A percentile compares a stretch with the other conserved stretches of the same genome.
phyloP scores from a whole-genome alignment of 2,113 vertebrate species.

The Carollia perspicillata region DNA sequence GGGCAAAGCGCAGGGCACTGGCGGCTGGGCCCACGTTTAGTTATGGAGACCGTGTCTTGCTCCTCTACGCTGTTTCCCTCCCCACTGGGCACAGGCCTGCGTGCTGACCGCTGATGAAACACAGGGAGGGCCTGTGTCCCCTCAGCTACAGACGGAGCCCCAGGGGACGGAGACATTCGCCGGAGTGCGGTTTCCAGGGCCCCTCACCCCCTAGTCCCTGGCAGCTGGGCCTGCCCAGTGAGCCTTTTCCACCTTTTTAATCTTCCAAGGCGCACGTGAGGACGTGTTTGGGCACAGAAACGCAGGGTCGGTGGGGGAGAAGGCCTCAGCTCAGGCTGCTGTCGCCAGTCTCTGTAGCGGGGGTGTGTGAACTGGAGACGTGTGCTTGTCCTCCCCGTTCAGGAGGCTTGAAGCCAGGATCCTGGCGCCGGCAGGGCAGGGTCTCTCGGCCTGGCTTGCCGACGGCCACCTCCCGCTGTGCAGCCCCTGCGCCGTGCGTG shows the following conservation, averaged over 20 bases:
- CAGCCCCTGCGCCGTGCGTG: no score
- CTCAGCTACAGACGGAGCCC: neutral
- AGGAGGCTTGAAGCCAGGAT: neutral
- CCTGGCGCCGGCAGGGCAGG: neutral
- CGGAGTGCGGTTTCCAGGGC: neutral
- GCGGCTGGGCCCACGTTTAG: rapidly evolving
- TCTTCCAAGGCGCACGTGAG: neutral
- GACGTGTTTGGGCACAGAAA: neutral
- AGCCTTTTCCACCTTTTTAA: neutral
- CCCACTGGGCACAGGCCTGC: rapidly evolving
- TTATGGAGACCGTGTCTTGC: neutral
- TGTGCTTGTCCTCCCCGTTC: rapidly evolving
- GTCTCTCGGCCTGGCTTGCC: neutral
- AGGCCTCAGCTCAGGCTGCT: rapidly evolving
- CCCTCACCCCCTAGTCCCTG: neutral
- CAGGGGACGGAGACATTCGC: neutral
- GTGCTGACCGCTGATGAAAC: neutral
- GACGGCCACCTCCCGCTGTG: rapidly evolving
- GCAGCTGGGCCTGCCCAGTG: neutral
- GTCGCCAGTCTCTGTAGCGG: rapidly evolving
- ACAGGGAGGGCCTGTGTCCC: rapidly evolving
- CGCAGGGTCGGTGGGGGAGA: neutral
- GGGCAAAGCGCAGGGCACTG: neutral
- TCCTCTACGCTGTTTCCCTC: neutral
- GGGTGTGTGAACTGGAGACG: rapidly evolving